Percentiles rank a stretch among this genome's conserved stretches.
Evolutionary conservation across 2,888 invertebrate species (phyloP).

Genomic region (Polydrusus cervinus): DNA sequence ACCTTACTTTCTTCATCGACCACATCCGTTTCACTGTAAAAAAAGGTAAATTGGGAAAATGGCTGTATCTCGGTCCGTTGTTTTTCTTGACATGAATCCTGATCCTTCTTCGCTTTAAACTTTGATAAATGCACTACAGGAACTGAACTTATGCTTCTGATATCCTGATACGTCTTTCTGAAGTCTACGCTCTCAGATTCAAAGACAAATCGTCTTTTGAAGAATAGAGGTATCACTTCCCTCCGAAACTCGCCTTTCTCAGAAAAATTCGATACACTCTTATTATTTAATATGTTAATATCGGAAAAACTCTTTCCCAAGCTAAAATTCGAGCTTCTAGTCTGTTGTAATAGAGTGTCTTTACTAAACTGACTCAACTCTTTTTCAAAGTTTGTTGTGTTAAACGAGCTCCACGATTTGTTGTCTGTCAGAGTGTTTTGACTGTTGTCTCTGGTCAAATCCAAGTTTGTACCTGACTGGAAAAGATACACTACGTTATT

Average conservation of each 20-base stretch:
- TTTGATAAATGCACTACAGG: conserved; percentile 37
- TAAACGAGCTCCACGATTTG: conserved; percentile 25
- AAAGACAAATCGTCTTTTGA: conserved; percentile 17
- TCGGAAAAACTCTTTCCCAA: conserved; percentile 45
- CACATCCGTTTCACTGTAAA: not conserved
- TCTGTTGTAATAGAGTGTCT: not conserved
- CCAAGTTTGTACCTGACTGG: conserved; percentile 45
- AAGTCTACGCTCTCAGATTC: conserved; percentile 47
- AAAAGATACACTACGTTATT: conserved; percentile 48
- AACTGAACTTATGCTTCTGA: conserved; percentile 41
- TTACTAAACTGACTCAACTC: not conserved
- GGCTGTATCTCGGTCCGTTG: not conserved
- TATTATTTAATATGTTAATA: conserved; percentile 13
- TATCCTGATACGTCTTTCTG: conserved; percentile 49
- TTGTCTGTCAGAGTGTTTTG: conserved; percentile 37
- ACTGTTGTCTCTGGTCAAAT: conserved; percentile 44
- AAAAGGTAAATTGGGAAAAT: conserved; percentile 6
- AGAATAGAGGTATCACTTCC: conserved; percentile 15
- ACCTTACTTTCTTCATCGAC: conserved; percentile 14
- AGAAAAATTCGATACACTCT: not conserved
- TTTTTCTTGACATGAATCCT: not conserved
- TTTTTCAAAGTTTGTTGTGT: conserved; percentile 5
- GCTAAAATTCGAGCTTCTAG: conserved; percentile 25
- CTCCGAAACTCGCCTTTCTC: not conserved
- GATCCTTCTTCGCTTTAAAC: conserved; percentile 9